These are phyloP conservation scores for Tetraneura akinire DNA, from an alignment of 1,140 invertebrate genomes.

Conservation along the genomic window DNA sequence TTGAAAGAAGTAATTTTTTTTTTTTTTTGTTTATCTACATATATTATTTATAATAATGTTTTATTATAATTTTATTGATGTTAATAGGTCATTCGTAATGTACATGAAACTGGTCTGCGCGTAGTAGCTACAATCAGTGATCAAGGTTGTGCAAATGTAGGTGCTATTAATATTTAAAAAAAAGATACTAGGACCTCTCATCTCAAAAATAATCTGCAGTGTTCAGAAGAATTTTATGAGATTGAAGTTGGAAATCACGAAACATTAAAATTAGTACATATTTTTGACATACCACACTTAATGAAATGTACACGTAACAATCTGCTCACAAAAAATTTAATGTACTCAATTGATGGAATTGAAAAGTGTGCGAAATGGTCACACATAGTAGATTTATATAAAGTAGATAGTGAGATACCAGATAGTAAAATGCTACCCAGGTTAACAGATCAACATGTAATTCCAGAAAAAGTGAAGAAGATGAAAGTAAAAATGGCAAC, in stretches of 20 bases:
- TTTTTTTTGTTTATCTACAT: too few relatives aligned
- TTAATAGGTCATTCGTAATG: too few relatives aligned
- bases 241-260: neutral
- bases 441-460: conserved; percentile 1
- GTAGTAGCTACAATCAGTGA: too few relatives aligned
- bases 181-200: neutral
- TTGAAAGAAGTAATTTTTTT: too few relatives aligned
- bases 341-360: neutral
- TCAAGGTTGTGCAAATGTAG: too few relatives aligned
- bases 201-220: neutral
- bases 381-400: neutral
- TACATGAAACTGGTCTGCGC: too few relatives aligned
- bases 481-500: conserved; percentile 7
- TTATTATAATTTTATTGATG: too few relatives aligned
- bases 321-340: neutral
- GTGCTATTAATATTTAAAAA: too few relatives aligned
- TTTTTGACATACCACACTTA: conserved; percentile 1
- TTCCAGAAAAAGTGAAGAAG: conserved; percentile 11
- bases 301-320: neutral
- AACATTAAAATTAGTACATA: neutral
- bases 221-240: neutral
- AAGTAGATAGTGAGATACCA: neutral
- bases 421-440: conserved; percentile 23
- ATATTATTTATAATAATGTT: too few relatives aligned
- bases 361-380: neutral